phyloP scores from a whole-genome alignment of 2,113 vertebrate species.

The Mionectes macconnelli region DNA sequence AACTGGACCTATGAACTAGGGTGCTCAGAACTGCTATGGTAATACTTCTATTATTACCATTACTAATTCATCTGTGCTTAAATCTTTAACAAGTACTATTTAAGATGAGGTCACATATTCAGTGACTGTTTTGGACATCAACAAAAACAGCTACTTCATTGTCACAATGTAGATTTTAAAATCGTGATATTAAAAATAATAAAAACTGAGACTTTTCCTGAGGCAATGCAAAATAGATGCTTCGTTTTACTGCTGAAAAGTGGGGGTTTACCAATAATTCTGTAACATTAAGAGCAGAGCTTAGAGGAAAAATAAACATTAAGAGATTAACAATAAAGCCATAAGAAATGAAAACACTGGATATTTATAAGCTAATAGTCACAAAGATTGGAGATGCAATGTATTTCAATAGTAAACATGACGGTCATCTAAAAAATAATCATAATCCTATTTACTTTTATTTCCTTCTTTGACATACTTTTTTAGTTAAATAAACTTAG shows the following conservation, averaged over 20 bases:
- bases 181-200: background rate
- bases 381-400: background rate
- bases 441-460: conserved; percentile 24
- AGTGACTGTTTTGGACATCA: background rate
- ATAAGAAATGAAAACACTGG: background rate
- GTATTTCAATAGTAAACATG: conserved; percentile 14
- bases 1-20: background rate
- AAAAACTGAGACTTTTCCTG: background rate
- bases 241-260: background rate
- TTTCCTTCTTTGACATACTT: background rate
- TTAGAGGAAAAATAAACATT: background rate
- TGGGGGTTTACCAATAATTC: background rate
- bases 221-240: background rate
- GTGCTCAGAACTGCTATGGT: background rate
- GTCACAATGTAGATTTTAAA: background rate
- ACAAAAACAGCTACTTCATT: background rate
- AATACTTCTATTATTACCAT: background rate
- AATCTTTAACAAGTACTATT: background rate
- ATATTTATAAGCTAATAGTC: background rate
- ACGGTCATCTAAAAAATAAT: background rate
- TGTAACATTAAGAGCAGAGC: background rate
- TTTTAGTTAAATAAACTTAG: background rate
- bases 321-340: background rate
- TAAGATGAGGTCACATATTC: background rate
- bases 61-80: background rate